A percentile compares a stretch with the other conserved stretches of the same genome.
Evolutionary conservation across 2,797 vertebrate species (phyloP).

Genomic region (Rhinogobio ventralis): DNA sequence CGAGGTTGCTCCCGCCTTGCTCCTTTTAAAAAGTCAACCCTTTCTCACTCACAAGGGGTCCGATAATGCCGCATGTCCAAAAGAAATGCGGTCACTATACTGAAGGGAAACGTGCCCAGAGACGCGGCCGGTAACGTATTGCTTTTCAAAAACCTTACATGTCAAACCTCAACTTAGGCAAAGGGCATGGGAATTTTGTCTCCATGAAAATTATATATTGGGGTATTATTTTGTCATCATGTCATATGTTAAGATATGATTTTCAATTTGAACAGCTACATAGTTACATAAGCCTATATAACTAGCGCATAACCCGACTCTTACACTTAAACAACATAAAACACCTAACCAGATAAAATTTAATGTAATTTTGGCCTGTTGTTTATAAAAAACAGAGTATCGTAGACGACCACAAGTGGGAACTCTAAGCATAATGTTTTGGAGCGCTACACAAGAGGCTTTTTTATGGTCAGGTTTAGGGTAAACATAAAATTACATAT

Average conservation of each 20-base stretch:
- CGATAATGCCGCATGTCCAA: too few species aligned
- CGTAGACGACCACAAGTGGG: too few species aligned
- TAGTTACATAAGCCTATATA: background rate
- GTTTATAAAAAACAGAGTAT: too few species aligned
- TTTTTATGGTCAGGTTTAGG: too few species aligned
- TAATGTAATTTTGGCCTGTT: too few species aligned
- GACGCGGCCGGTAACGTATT: background rate
- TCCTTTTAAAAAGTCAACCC: background rate
- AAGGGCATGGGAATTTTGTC: background rate
- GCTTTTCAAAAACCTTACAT: background rate
- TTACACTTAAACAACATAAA: background rate
- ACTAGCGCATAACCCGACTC: background rate
- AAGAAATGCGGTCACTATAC: background rate
- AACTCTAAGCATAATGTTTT: too few species aligned
- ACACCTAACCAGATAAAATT: background rate
- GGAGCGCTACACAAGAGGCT: too few species aligned
- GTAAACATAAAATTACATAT: background rate
- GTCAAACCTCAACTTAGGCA: background rate
- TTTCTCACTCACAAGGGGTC: background rate
- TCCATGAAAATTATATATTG: background rate
- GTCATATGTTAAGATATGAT: background rate
- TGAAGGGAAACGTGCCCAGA: background rate
- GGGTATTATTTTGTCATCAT: background rate
- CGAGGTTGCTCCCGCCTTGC: background rate
- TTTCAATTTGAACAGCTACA: background rate